Evolutionary conservation across 2,113 vertebrate genomes (phyloP), one percentile per base, ranked within the genome.

Genomic region (Theristicus caerulescens): DNA sequence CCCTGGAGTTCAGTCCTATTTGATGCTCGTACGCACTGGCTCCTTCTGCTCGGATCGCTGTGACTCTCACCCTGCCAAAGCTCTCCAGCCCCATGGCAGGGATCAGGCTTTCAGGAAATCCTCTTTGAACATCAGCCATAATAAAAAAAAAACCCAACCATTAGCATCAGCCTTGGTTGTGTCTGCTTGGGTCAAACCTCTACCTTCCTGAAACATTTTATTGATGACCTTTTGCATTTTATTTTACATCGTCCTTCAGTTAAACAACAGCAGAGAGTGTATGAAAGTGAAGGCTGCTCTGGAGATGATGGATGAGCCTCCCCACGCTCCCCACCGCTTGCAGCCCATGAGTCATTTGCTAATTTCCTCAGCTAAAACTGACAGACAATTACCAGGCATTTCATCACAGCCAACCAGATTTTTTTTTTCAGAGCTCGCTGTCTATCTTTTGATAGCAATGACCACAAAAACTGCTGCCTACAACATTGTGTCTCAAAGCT

Each of bases 321-420:
- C 46, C 66, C 40, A 26, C 6, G 6, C 42, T 91, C 62, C 58
- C 64, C 58, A 38, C 49, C 0, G 0, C 74, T 94, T 77, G 74
- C 58, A 86, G 88, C 46, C 72, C 2, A 1, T 73, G 82, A 97
- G 71, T 94, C 67, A 93, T 81, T 86, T 81, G 64, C 88, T 95
- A 83, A 96, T 92, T 96, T 88, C 69, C 79, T 95, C 85, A 51
- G 88, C 72, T 93, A 88, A 93, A 95, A 59, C 49, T 90, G 95
- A 92, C 96, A 92, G 92, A 80, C 66, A 92, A 87, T 93, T 80
- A 83, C 85, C 82, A 2, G 13, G 72, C 88, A 66, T 66, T 93
- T 91, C 90, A 93, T 82, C 66, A 77, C 71, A 51, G 78, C 20
- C 84, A 76, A 82, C 6, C 3, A 19, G 62, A 64, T 40, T 70